Evolutionary conservation across 2,888 invertebrate species (phyloP), one percentile per base, ranked within the genome.

Genomic region (Synergus laeviventris): DNA sequence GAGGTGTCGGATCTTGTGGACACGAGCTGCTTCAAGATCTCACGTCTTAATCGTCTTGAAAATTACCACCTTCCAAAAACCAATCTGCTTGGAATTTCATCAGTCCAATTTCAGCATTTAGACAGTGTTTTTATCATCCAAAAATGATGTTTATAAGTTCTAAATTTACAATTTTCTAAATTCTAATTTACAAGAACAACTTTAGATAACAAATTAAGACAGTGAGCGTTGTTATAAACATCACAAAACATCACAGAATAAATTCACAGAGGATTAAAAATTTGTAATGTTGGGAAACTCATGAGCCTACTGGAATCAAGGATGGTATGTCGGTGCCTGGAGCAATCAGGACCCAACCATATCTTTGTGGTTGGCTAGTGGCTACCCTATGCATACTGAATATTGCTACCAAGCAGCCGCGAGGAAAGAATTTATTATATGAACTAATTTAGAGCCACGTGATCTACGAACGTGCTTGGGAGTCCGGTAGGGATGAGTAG

Each of bases 341-440:
- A 84, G 87, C 85, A 81, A 87, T 83, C 82, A 78, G 82, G 81
- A 79, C 84, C 81, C 83, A 85, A 84, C 86, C 84, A 83, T 82
- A 81, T 78, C 84, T 83, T 83, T 87, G 83, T 45, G 18, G 64
- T 42, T 39, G 64, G 64, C 84, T 84, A 82, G 81, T 78, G 84
- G 88, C 88, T 88, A 89, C 88, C 86, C 90, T 90, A 90, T 90
- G 90, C 90, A 90, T 90, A 90, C 90, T 89, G 86, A 90, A 89
- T 80, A 85, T 86, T 84, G 87, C 89, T 88, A 89, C 89, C 88
- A 88, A 81, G 82, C 81, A 82, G 78, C 84, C 77, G 79, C 84
- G 84, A 83, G 83, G 78, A 81, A 85, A 86, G 86, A 88, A 89
- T 90, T 89, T 89, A 89, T 88, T 87, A 86, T 87, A 86, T 84